Percentiles rank a stretch among this genome's conserved stretches.
phyloP scores from a whole-genome alignment of 2,113 vertebrate species.

The Colinus virginianus region DNA sequence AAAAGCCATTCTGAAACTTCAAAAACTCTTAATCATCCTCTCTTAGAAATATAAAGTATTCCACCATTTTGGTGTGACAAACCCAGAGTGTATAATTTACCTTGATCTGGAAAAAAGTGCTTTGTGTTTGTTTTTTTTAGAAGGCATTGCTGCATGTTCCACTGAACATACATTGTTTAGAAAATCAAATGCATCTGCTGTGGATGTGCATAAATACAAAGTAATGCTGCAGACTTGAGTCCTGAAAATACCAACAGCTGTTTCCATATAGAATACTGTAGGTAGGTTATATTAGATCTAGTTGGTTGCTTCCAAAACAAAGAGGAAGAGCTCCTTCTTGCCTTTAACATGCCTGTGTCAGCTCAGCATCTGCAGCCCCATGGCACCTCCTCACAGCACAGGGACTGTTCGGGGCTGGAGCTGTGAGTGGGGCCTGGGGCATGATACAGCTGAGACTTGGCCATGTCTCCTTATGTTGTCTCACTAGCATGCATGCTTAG shows the following conservation, averaged over 20 bases:
- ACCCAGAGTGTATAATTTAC: background rate
- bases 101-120: background rate
- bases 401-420: background rate
- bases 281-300: background rate
- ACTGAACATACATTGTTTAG: background rate
- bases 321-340: background rate
- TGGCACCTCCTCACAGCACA: background rate
- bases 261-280: background rate
- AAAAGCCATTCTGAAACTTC: background rate
- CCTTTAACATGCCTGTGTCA: background rate
- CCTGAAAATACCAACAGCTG: background rate
- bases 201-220: rapidly evolving
- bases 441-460: background rate
- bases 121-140: background rate
- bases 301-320: background rate
- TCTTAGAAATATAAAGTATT: background rate
- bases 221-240: background rate
- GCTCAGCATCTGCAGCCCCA: background rate
- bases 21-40: background rate
- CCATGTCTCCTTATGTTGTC: rapidly evolving
- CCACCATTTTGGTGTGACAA: background rate
- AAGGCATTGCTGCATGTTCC: background rate
- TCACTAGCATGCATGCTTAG: rapidly evolving
- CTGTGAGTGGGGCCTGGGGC: background rate
- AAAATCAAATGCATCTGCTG: background rate